phyloP scores from a whole-genome alignment of 2,797 vertebrate species.

The Gobio occitaniae region DNA sequence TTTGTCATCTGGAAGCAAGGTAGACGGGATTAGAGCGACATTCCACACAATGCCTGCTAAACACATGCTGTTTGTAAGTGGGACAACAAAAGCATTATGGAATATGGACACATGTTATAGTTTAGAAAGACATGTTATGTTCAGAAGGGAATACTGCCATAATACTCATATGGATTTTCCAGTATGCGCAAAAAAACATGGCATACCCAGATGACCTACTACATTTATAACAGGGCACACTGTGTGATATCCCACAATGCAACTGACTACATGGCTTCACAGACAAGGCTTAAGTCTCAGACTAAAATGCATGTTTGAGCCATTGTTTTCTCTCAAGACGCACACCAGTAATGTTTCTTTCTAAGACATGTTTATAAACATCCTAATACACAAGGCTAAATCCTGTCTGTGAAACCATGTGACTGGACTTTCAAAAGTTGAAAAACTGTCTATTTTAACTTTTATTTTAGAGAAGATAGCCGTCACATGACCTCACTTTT shows the following conservation, averaged over 20 bases:
- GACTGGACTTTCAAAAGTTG: neutral
- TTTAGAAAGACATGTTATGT: constrained; percentile 20
- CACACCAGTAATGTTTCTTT: too few species aligned
- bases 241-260: neutral
- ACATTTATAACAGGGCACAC: neutral
- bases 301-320: too few species aligned
- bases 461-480: neutral
- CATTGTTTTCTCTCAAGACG: too few species aligned
- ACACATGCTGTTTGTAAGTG: constrained; percentile 60
- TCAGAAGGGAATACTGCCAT: constrained; percentile 1
- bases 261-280: neutral
- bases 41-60: constrained; percentile 47
- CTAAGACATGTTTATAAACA: too few species aligned
- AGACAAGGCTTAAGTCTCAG: too few species aligned
- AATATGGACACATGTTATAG: neutral
- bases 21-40: constrained; percentile 76
- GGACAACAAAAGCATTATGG: constrained; percentile 48
- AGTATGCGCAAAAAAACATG: neutral
- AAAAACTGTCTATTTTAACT: neutral
- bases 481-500: neutral
- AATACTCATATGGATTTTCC: neutral
- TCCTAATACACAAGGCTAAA: too few species aligned
- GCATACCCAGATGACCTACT: neutral
- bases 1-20: constrained; percentile 93
- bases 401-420: neutral